Base-by-base conservation (phyloP, 1,140 invertebrate genomes). In the Uloborus diversus region DNA sequence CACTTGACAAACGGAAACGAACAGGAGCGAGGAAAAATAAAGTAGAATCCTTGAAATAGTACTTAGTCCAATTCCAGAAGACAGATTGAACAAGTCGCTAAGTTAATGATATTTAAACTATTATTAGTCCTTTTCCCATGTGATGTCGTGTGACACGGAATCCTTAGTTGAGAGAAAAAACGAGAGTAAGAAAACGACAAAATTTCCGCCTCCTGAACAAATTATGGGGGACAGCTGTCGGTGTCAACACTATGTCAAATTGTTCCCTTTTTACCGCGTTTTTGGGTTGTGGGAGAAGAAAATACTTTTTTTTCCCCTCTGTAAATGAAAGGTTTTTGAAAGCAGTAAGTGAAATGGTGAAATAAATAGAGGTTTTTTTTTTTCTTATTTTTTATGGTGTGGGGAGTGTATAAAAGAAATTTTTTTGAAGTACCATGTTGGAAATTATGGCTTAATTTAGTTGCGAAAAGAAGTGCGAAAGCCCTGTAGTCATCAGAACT, bases 101-200 rank as follows among this genome's bases (percentile, higher is more conserved):
- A 51, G 69, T 73, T 73, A 73, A 73, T 61, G 56, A 25, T 37
- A 28, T 61, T 61, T 61, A 59, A 73, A 59, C 56, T 73, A 73
- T 73, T 73, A 61, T 61, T 73, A 61, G 49, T 20, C 68, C 25
- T 20, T 66, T 30, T 23, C 64, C 42, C 42, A 20, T 3, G 14
- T 11, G 4, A 27, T 4, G n/a, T 49, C 30, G 9, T 13, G 37
- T 13, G 37, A 42, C 17, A 17, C 37, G 17, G 37, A 42, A 42
- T 42, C 30, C 14, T 23, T 30, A 68, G 65, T 17, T 17, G 17
- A 57, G 9, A 30, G 20, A 5, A 70, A 25, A 35, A 70, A 70
- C 23, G 37, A 51, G 47, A 35, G 25, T 42, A 51, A n/a, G 28
- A 30, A 42, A 42, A 47, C 27, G 28, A 14, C 35, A 25, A 25